Percentiles rank a stretch among this genome's conserved stretches.
Evolutionary conservation across 2,888 invertebrate species (phyloP).

Genomic region (Cordilura impudica): DNA sequence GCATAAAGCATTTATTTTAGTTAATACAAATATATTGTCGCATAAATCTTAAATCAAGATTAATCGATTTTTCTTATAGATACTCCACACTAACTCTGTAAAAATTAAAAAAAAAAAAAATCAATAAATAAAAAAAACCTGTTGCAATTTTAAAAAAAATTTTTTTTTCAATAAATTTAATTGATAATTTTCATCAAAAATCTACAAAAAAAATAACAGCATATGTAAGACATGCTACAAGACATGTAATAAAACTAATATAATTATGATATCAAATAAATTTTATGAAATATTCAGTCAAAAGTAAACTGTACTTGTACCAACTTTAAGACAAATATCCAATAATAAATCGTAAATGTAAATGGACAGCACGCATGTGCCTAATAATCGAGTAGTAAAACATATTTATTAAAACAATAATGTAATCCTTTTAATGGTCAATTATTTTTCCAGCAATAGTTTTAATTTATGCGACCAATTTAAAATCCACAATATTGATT

Average conservation of each 20-base stretch:
- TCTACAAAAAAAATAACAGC: not conserved
- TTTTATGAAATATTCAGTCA: not conserved
- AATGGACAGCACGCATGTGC: no score
- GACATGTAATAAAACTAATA: not conserved
- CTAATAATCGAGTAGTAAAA: not conserved
- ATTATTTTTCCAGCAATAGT: not conserved
- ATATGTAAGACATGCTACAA: not conserved
- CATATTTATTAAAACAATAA: not conserved
- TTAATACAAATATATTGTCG: conserved; percentile 49
- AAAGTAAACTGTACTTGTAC: no score
- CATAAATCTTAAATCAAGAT: conserved; percentile 42
- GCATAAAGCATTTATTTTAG: conserved; percentile 42
- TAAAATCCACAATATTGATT: no score
- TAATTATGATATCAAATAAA: not conserved
- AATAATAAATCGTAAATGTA: no score
- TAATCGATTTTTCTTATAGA: conserved; percentile 47
- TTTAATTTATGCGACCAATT: not conserved
- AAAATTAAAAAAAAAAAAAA: no score
- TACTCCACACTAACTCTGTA: conserved; percentile 2
- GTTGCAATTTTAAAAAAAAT: not conserved
- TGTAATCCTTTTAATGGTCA: not conserved
- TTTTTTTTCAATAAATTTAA: not conserved
- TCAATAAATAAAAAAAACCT: not conserved
- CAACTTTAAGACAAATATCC: no score
- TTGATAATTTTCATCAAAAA: not conserved